A percentile compares a stretch with the other conserved stretches of the same genome.
Evolutionary conservation across 2,113 vertebrate species (phyloP).

Genomic region (Nibea coibor): DNA sequence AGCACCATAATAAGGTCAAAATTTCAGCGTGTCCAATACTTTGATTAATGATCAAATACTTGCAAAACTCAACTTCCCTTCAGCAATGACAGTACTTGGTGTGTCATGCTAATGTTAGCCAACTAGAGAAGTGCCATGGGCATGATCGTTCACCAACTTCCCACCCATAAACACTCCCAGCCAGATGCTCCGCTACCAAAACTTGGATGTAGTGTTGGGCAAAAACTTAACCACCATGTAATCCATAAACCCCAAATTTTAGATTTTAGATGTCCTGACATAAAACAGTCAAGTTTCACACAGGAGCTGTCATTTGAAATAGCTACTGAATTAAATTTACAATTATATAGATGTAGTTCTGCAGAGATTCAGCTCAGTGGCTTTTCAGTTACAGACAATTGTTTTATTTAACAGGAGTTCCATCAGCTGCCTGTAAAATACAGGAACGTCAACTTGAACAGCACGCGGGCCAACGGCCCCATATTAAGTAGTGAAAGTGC

Average conservation of each 20-base stretch:
- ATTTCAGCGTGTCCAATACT: background rate
- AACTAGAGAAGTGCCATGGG: background rate
- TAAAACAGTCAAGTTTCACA: background rate
- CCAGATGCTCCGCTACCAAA: background rate
- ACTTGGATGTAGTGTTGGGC: background rate
- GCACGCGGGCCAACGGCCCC: background rate
- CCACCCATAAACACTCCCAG: background rate
- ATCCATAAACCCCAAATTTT: background rate
- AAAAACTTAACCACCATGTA: background rate
- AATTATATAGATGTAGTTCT: background rate
- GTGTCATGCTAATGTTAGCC: background rate
- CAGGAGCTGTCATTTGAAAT: background rate
- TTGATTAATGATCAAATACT: background rate
- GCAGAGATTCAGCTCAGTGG: background rate
- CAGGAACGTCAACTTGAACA: background rate
- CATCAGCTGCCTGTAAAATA: background rate
- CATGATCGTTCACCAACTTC: background rate
- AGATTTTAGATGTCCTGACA: background rate
- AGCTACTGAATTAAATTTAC: background rate
- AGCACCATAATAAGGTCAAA: background rate
- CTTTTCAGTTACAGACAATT: background rate
- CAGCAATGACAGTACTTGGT: background rate
- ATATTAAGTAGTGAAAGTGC: conserved; percentile 23
- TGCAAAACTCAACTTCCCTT: background rate
- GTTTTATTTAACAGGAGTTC: conserved; percentile 4